phyloP scores from a whole-genome alignment of 1,140 invertebrate species.

The Drosophila pectinifera region DNA sequence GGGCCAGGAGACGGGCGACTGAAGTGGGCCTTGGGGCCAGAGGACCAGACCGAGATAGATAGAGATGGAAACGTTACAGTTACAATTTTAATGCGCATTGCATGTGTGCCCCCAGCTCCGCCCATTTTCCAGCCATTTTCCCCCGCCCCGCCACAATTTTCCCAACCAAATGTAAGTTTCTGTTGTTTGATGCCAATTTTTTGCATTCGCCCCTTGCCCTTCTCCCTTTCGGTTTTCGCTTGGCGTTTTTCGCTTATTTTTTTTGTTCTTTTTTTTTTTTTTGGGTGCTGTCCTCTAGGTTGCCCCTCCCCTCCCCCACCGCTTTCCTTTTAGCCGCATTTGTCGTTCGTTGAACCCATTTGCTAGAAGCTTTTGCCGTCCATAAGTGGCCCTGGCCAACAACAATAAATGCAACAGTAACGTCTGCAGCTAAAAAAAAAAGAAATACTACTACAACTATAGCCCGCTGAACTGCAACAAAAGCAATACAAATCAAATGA shows the following conservation, averaged over 20 bases:
- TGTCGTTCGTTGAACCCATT: slow-evolving; percentile 77
- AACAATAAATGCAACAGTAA: slow-evolving; percentile 40
- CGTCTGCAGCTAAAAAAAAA: slow-evolving; percentile 35
- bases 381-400: slow-evolving; percentile 77
- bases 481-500: slow-evolving; percentile 80
- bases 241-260: slow-evolving; percentile 13
- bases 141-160: slow-evolving; percentile 7
- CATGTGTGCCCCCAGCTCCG: slow-evolving; percentile 53
- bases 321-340: slow-evolving; percentile 50
- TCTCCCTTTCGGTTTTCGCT: slow-evolving; percentile 29
- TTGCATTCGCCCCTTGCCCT: slow-evolving; percentile 57
- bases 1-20: slow-evolving; percentile 18
- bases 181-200: slow-evolving; percentile 83
- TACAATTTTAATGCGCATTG: slow-evolving; percentile 81
- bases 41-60: slow-evolving; percentile 40
- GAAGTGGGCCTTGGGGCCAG: slow-evolving; percentile 53
- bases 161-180: slow-evolving; percentile 73
- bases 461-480: slow-evolving; percentile 50
- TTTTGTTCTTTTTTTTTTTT: slow-evolving; percentile 30
- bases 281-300: slow-evolving; percentile 35
- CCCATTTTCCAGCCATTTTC: slow-evolving; percentile 4
- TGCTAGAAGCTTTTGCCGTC: slow-evolving; percentile 62
- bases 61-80: slow-evolving; percentile 67
- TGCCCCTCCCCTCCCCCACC: not conserved
- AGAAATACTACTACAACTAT: slow-evolving; percentile 27